Base-by-base conservation (phyloP, 2,113 vertebrate species). In the Hydrolagus affinis region DNA sequence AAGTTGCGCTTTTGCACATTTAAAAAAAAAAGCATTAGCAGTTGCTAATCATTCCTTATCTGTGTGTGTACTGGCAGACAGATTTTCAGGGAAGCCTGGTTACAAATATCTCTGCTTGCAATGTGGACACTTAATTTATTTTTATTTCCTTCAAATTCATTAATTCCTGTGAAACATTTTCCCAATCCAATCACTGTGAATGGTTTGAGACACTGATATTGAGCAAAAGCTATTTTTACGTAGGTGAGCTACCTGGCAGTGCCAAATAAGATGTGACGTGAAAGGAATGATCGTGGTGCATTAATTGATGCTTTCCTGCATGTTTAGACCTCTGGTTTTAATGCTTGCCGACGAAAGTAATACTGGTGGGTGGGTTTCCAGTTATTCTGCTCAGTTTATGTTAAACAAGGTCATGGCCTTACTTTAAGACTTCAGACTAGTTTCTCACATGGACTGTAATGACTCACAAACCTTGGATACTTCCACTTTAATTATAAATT, bases 121-220 rank as follows among this genome's bases (percentile, higher is more conserved):
- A 57, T 11, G n/a, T 76, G 32, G 44, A 19, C 0, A 87, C 70
- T 86, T n/a, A n/a, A 83, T 23, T 7, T 71, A 0, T 23, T 14
- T 66, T 83, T 76, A 19, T 8, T 64, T 69, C 0, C 57, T 86
- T 70, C 8, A 57, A 74, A 87, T 8, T 85, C 85, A 59, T 87
- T 86, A 86, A 17, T 14, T 86, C 11, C 76, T 59, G 19, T 75
- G 66, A 62, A 87, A 86, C 7, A 62, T 85, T 44, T 75, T 83
- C 80, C 72, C 75, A 69, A 60, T 77, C 73, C 12, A 68, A 0
- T 86, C 32, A 28, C 57, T 25, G 69, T 85, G 85, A 86, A 87
- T 71, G 8, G 8, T 60, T 70, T 17, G 17, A 8, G 17, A 30
- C 74, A 8, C 32, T 8, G 3, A 86, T 72, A 4, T 83, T 69